phyloP scores from a whole-genome alignment of 2,113 vertebrate species.

The Hypocryptadius cinnamomeus region DNA sequence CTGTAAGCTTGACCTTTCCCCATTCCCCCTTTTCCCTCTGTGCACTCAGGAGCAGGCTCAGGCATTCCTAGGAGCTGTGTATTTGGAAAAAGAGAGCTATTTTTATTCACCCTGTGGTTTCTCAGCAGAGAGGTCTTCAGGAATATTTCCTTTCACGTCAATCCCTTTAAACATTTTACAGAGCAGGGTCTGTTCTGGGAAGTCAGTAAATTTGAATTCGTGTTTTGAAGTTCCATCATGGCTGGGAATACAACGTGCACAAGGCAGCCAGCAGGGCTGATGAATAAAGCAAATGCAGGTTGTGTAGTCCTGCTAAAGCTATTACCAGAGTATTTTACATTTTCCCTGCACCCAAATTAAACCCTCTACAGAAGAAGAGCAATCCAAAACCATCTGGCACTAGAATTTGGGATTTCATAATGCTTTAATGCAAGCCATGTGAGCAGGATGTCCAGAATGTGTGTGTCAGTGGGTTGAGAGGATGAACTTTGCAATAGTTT shows the following conservation, averaged over 20 bases:
- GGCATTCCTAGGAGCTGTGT: neutral
- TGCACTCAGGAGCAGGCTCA: neutral
- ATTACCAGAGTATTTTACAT: slow-evolving; percentile 26
- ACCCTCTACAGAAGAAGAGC: neutral
- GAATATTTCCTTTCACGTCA: slow-evolving; percentile 28
- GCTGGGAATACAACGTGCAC: neutral
- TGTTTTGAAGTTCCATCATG: neutral
- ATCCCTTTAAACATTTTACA: neutral
- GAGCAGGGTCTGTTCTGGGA: neutral
- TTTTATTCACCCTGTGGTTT: slow-evolving; percentile 27
- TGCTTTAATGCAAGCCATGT: slow-evolving; percentile 41
- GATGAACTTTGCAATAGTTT: neutral
- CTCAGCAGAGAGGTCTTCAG: neutral
- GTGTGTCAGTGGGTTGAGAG: neutral
- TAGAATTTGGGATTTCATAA: slow-evolving; percentile 38
- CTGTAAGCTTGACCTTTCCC: slow-evolving; percentile 24
- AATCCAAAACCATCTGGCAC: slow-evolving; percentile 43
- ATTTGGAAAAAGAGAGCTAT: slow-evolving; percentile 1
- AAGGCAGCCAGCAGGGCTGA: neutral
- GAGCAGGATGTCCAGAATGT: neutral
- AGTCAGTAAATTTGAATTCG: neutral
- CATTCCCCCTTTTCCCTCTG: neutral
- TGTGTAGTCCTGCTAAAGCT: slow-evolving; percentile 21
- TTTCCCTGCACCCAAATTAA: slow-evolving; percentile 38
- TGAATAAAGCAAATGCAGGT: neutral